Conservation (phyloP, 2,797 vertebrate species). For the Scolopax bukidnonensis region DNA sequence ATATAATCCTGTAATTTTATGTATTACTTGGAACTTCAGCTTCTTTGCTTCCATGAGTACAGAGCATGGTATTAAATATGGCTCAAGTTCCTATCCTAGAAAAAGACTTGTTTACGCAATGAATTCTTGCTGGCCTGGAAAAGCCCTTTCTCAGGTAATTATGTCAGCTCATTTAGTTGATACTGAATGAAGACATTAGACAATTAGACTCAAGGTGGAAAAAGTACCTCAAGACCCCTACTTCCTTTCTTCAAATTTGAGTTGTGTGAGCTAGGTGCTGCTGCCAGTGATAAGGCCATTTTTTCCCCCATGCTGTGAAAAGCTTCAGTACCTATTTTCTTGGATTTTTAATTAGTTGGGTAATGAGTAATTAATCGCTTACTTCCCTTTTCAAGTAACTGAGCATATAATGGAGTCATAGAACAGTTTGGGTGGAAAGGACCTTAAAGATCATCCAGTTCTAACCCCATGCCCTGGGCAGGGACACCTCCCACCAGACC, state of each 20-base stretch:
- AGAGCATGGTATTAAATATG: neutral
- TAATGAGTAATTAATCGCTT: neutral
- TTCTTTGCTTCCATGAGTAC: neutral
- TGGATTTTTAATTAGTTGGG: neutral
- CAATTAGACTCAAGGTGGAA: neutral
- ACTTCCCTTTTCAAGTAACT: neutral
- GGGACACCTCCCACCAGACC: no score
- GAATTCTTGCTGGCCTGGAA: neutral
- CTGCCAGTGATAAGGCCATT: rapidly evolving
- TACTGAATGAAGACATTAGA: neutral
- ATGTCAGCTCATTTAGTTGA: neutral
- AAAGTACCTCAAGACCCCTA: neutral
- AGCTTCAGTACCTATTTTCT: neutral
- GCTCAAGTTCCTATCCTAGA: neutral
- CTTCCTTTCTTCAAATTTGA: neutral
- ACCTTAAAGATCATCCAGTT: neutral
- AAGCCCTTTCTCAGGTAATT: neutral
- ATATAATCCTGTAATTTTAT: neutral
- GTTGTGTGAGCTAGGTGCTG: neutral
- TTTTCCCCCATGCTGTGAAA: neutral
- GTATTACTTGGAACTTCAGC: neutral
- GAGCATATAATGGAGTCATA: neutral
- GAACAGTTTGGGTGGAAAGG: neutral
- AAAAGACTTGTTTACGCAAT: neutral
- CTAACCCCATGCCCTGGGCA: neutral